Evolutionary conservation across 2,888 invertebrate species (phyloP), one percentile per base, ranked within the genome.

Genomic region (Halictus quadricinctus): DNA sequence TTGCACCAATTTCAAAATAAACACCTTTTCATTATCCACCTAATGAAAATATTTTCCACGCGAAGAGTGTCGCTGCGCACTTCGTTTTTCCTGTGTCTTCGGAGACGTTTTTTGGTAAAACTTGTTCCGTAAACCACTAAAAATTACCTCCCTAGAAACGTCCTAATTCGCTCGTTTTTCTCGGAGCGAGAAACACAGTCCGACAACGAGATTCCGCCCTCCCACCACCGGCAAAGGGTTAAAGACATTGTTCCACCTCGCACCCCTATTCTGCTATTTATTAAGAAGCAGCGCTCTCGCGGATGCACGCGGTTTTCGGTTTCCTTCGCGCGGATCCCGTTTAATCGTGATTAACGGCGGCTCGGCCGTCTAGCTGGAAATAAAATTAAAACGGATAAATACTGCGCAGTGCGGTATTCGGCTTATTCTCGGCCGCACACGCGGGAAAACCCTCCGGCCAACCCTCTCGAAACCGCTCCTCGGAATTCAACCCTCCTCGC

Each of bases 361-460:
- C 76, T 36, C 70, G 60, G 72, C 58, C 50, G 72, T 50, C 43
- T 81, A 21, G n/a, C 10, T 21, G 54, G 54, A 87, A 91, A 90
- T 89, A 90, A 89, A 90, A 90, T 90, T 90, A 90, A 91, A 91
- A 87, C 79, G 76, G 80, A 88, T 84, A 90, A 89, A 90, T 87
- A 89, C 80, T 81, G 88, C 87, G 89, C 88, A 89, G 79, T 91
- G 91, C 89, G 87, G 87, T 88, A 89, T 87, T 85, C 88, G 82
- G 72, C 72, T 79, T 64, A 75, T 90, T 85, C 76, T 76, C 80
- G 74, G 82, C 74, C 76, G 79, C 76, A 80, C 82, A 79, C 75
- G 43, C 54, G 21, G 54, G 1, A 10, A 46, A 54, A 54, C 21
- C 8, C 50, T 50, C 21, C 54, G 54, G 54, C 54, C 21, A n/a